phyloP scores from a whole-genome alignment of 2,797 vertebrate genomes.

The Carapus acus region DNA sequence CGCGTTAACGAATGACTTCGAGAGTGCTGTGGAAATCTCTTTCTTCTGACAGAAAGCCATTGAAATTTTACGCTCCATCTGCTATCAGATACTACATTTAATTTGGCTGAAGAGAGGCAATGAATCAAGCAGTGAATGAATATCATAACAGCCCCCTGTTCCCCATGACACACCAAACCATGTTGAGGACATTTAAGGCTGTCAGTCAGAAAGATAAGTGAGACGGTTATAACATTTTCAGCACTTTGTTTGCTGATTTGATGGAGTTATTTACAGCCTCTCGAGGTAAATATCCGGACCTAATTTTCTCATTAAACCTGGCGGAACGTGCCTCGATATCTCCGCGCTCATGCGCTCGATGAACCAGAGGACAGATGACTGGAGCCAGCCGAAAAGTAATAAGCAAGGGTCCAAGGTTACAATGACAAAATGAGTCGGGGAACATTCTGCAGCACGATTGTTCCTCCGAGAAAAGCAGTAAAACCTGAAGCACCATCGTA shows the following conservation, averaged over 20 bases:
- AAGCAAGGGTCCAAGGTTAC: slow-evolving; percentile 21
- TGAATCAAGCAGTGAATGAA: slow-evolving; percentile 35
- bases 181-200: slow-evolving; percentile 18
- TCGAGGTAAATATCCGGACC: background rate
- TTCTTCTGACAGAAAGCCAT: slow-evolving; percentile 28
- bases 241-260: background rate
- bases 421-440: slow-evolving; percentile 15
- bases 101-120: slow-evolving; percentile 36
- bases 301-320: too few relatives aligned
- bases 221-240: background rate
- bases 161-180: slow-evolving; percentile 18
- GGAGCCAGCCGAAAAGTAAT: slow-evolving; percentile 3
- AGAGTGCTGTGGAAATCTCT: slow-evolving; percentile 34
- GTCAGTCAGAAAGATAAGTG: slow-evolving; percentile 7
- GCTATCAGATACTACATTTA: slow-evolving; percentile 47
- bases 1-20: slow-evolving; percentile 36
- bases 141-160: slow-evolving; percentile 21
- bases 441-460: slow-evolving; percentile 25
- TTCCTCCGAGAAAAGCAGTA: slow-evolving; percentile 39
- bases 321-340: too few relatives aligned
- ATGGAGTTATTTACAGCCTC: slow-evolving; percentile 2
- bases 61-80: slow-evolving; percentile 37
- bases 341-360: too few relatives aligned
- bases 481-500: slow-evolving; percentile 34
- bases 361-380: background rate